These are phyloP conservation scores for Nephrotoma appendiculata DNA, from an alignment of 2,888 invertebrate species.

Conservation along the genomic window DNA sequence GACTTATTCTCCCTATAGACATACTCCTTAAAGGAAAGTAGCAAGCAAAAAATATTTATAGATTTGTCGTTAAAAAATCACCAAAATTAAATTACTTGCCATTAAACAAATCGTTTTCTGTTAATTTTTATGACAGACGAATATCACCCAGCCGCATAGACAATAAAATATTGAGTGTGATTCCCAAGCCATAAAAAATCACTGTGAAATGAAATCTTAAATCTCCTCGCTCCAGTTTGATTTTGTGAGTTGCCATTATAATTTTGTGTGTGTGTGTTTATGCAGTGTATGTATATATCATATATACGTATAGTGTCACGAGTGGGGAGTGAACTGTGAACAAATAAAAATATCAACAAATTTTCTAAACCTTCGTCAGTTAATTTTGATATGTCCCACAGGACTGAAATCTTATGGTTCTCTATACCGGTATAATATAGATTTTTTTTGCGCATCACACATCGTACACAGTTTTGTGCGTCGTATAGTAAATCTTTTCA, in stretches of 20 bases:
- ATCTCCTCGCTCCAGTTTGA: not conserved
- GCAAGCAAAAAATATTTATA: not conserved
- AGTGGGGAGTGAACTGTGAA: not conserved
- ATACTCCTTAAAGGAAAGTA: not conserved
- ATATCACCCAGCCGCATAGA: not conserved
- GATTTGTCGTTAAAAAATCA: not conserved
- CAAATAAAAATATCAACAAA: not conserved
- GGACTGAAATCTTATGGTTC: not conserved
- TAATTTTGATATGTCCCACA: not conserved
- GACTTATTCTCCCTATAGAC: not conserved
- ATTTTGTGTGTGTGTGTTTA: not conserved
- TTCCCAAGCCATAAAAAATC: not conserved
- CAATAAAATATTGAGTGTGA: not conserved
- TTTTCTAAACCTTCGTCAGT: not conserved
- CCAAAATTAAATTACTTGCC: not conserved
- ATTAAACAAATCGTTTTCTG: not conserved
- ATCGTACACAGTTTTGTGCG: not conserved
- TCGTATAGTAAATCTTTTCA: not conserved
- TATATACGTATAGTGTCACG: not conserved
- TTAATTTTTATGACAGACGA: not conserved
- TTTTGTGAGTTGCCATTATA: not conserved
- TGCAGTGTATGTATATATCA: not conserved
- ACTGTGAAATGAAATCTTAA: not conserved
- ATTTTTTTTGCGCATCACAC: not conserved
- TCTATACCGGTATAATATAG: not conserved